Evolutionary conservation across 2,113 vertebrate genomes (phyloP), one percentile per base, ranked within the genome.

Genomic region (Vanacampus margaritifer): DNA sequence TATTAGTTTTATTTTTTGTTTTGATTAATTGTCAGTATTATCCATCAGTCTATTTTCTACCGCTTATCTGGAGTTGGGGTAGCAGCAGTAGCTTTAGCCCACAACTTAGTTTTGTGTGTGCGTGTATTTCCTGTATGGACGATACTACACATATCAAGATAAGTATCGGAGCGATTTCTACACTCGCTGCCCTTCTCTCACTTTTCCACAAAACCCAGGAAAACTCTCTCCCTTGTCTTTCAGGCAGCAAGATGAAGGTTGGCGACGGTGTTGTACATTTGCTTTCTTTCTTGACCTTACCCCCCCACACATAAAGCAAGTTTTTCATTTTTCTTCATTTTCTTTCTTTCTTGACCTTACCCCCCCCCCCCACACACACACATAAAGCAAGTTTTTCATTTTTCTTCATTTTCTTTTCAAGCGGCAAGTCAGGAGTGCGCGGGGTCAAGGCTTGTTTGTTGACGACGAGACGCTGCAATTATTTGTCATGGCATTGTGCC

Each of bases 151-250:
- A n/a, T n/a, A n/a, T n/a, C 28, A 32, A 32, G 28, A 32, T 32
- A 32, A 32, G 28, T 4, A 32, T 32, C 28, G 4, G 2, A 32
- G 28, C 58, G 72, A 24, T 58, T 43, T 63, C 54, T 64, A 51
- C 69, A 64, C 64, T 41, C 14, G 53, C 72, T 23, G 66, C 58
- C 41, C 60, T 67, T 63, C 50, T 56, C 17, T 59, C 60, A 37
- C 21, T 3, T 72, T 72, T 74, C 37, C 68, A 45, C 2, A 51
- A 71, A 78, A 71, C 79, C 21, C 79, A 79, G 84, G 78, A 76
- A 74, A 64, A 61, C 71, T 39, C 19, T 36, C 7, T 41, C 56
- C 68, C 65, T 37, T 66, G 36, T 6, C 24, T 67, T 67, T 56
- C 6, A 24, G 68, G 74, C 60, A 74, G 71, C 74, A 35, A 67